Evolutionary conservation across 2,113 vertebrate species (phyloP), one percentile per base, ranked within the genome.

Genomic region (Ceuthmochares aereus): DNA sequence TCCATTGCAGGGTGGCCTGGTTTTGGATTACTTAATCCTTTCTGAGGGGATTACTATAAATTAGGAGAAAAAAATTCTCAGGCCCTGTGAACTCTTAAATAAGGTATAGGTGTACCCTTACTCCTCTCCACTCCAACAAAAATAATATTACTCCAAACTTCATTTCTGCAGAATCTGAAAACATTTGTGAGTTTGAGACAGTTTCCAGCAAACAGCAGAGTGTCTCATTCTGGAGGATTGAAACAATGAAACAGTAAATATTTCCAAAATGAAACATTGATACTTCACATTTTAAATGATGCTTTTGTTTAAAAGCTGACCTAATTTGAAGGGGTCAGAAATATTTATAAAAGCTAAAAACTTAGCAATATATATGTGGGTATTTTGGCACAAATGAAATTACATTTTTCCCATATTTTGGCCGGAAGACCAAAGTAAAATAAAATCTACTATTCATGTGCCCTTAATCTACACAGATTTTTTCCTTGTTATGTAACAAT

Each of bases 131-230:
- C 4, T 16, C 6, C 1, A 0, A 7, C 7, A 63, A 59, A 43
- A 70, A 52, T 47, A 56, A 54, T 54, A 67, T 55, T 66, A 55
- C 6, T 63, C 14, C 59, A 74, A 86, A 74, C 27, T 16, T 40
- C 26, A 55, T 67, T 80, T 92, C 62, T 86, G 30, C 14, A 45
- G 55, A 88, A 51, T 69, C 72, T 51, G 59, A 90, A 86, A 93
- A 69, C 51, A 74, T 77, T 79, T 43, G 27, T 84, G 67, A 70
- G 86, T 84, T 80, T 83, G 82, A 90, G 70, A 76, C n/a, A 52
- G 49, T 56, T 93, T 93, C 88, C 85, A 93, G 82, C 67, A 94
- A 90, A 55, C 37, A 55, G 75, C 42, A 88, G 72, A 80, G 80
- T 42, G 63, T 68, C 36, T 85, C 42, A 43, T 86, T 80, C 55